A percentile compares a stretch with the other conserved stretches of the same genome.
Conservation (phyloP, 2,113 vertebrate species). For the Centrocercus urophasianus region DNA sequence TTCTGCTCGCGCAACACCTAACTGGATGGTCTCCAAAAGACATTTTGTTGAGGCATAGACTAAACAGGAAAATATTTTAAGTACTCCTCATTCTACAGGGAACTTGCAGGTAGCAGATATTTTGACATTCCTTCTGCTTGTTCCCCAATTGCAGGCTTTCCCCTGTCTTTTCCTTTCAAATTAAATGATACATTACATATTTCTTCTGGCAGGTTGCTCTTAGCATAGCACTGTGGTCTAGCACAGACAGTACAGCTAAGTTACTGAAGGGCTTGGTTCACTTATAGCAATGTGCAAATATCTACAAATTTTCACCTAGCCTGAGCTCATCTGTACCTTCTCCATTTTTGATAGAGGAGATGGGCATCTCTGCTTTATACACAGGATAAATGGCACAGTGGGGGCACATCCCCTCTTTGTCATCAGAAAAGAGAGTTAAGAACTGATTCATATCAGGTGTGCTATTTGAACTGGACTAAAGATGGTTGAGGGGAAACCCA, state of each 20-base stretch:
- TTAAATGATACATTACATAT: neutral
- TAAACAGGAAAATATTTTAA: slow-evolving; percentile 31
- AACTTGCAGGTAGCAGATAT: neutral
- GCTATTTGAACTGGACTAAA: neutral
- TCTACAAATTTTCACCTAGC: neutral
- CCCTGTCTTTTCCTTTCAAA: slow-evolving; percentile 24
- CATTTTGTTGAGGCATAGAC: neutral
- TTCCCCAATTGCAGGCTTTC: neutral
- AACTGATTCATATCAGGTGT: neutral
- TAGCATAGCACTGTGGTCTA: neutral
- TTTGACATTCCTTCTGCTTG: neutral
- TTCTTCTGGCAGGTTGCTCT: slow-evolving; percentile 45
- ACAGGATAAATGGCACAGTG: neutral
- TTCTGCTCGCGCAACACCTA: neutral
- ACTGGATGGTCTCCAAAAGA: neutral
- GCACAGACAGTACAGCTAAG: neutral
- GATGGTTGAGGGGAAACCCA: neutral
- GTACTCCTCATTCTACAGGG: neutral
- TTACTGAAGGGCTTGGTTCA: neutral
- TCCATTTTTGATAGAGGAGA: neutral
- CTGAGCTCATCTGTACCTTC: neutral
- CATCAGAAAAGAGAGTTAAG: neutral
- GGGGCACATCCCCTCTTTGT: neutral
- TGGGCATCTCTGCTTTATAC: neutral
- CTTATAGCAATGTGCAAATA: neutral